These are phyloP conservation scores for Scelioninae gen. 2 DNA, from an alignment of 2,888 invertebrate species.

Conservation along the genomic window DNA sequence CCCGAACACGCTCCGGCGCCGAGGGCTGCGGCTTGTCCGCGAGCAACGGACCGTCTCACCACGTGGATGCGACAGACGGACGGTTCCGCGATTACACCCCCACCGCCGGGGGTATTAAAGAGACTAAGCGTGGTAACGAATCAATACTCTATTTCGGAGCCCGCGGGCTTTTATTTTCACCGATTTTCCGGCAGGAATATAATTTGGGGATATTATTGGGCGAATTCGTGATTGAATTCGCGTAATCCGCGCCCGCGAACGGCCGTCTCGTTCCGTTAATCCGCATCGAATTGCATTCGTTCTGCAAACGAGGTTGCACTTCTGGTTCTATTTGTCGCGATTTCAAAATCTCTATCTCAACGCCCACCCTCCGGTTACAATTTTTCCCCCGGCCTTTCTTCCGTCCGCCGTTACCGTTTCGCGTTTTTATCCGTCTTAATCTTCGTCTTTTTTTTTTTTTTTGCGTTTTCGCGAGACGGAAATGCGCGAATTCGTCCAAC, in stretches of 20 bases:
- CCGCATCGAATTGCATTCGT: slow-evolving; percentile 3
- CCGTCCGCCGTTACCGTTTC: too few species aligned
- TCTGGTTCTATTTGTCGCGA: too few species aligned
- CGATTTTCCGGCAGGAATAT: slow-evolving; percentile 17
- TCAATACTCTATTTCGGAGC: slow-evolving; percentile 38
- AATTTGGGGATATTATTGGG: slow-evolving; percentile 39
- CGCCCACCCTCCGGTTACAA: too few species aligned
- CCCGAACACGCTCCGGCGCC: too few species aligned
- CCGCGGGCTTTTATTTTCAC: slow-evolving; percentile 28
- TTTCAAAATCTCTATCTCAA: too few species aligned
- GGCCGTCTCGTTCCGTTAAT: slow-evolving; percentile 2
- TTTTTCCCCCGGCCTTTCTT: too few species aligned
- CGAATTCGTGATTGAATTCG: slow-evolving; percentile 33
- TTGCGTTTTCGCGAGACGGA: slow-evolving; percentile 5
- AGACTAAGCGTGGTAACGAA: slow-evolving; percentile 5
- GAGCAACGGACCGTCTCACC: slow-evolving; percentile 22
- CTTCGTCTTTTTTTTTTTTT: too few species aligned
- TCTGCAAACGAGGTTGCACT: neutral
- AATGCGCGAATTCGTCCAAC: slow-evolving; percentile 19
- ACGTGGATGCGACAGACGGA: slow-evolving; percentile 28
- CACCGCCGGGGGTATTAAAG: slow-evolving; percentile 38
- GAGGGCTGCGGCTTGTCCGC: neutral
- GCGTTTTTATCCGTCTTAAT: too few species aligned
- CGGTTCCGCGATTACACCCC: slow-evolving; percentile 12
- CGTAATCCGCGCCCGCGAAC: slow-evolving; percentile 5